A percentile compares a stretch with the other conserved stretches of the same genome.
Evolutionary conservation across 2,888 invertebrate genomes (phyloP).

Genomic region (Tromatobia lineatoria): DNA sequence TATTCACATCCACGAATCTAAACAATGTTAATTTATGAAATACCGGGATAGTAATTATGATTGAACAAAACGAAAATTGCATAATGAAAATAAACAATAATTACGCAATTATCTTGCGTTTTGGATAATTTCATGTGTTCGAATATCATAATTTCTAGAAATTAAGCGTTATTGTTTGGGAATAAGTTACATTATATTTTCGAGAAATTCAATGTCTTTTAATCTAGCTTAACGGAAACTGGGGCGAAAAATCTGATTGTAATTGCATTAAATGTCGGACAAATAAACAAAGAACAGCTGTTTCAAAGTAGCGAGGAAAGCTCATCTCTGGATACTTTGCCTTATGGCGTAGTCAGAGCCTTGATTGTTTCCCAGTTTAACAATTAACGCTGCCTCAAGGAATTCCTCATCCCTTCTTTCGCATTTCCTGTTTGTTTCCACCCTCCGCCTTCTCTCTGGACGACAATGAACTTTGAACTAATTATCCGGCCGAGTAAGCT

Average conservation of each 20-base stretch:
- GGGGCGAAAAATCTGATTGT: not conserved
- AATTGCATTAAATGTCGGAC: not conserved
- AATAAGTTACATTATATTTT: not conserved
- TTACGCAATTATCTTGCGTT: not conserved
- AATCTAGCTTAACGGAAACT: slow-evolving; percentile 11
- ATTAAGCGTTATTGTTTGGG: not conserved
- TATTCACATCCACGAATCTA: too few relatives aligned
- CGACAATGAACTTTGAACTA: slow-evolving; percentile 60
- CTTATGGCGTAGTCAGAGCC: not conserved
- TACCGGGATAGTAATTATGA: too few relatives aligned
- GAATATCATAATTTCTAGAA: not conserved
- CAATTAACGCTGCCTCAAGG: slow-evolving; percentile 44
- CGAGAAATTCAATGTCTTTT: not conserved
- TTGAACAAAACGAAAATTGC: too few relatives aligned
- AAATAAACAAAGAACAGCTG: slow-evolving; percentile 3
- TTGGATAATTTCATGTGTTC: not conserved
- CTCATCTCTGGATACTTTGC: not conserved
- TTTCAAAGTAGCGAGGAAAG: not conserved
- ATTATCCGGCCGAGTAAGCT: slow-evolving; percentile 48
- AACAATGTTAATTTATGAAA: too few relatives aligned
- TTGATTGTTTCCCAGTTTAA: slow-evolving; percentile 56
- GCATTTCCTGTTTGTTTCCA: slow-evolving; percentile 31
- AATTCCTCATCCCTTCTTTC: slow-evolving; percentile 19
- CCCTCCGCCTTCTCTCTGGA: slow-evolving; percentile 9
- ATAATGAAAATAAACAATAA: too few relatives aligned